These are phyloP conservation scores for Acanthosepion esculentum DNA, from an alignment of 2,888 invertebrate species.

Conservation along the genomic window DNA sequence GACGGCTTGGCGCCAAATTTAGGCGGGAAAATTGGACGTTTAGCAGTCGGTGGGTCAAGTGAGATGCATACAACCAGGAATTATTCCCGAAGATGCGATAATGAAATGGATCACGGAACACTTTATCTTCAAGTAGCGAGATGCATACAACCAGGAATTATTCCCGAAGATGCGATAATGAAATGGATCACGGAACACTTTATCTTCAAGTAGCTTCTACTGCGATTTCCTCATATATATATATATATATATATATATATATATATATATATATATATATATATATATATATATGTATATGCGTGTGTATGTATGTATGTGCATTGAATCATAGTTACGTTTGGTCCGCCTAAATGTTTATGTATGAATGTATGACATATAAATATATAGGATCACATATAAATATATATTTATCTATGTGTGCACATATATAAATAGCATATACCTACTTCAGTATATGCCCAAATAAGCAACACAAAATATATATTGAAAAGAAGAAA, in stretches of 20 bases:
- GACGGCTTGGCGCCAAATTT: conserved; percentile 18
- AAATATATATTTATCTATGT: no score
- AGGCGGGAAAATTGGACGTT: background rate
- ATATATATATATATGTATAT: no score
- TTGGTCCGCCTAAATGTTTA: no score
- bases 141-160: background rate
- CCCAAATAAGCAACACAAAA: no score
- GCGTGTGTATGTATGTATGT: no score
- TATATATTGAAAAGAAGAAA: no score
- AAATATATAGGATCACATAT: no score
- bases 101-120: background rate
- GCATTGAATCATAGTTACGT: no score
- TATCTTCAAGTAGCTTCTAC: background rate
- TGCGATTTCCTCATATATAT: background rate
- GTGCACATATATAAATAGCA: no score
- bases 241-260: background rate
- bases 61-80: background rate
- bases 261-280: no score
- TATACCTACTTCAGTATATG: no score
- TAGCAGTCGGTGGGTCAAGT: background rate
- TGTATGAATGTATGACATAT: no score
- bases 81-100: background rate
- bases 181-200: background rate
- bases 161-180: background rate
- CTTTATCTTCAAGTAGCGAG: background rate